Evolutionary conservation across 2,113 vertebrate species (phyloP), one percentile per base, ranked within the genome.

Genomic region (Sinocyclocheilus maitianheensis): DNA sequence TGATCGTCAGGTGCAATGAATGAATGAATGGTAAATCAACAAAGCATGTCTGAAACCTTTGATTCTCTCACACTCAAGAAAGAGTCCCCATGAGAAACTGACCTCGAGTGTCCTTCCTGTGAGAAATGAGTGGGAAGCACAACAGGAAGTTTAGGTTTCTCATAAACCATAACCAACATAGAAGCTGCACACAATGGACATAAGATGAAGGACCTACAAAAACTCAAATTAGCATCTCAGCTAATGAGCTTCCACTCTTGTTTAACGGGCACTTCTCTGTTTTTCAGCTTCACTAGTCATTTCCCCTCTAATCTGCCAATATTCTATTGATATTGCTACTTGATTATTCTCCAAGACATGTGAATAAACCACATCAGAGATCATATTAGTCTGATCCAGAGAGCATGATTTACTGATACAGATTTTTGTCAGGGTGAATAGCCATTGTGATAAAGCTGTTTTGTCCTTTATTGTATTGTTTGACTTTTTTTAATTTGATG

Each of bases 121-220:
- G 84, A 83, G 87, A 88, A 86, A 84, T 14, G 80, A 79, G 84
- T 83, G 80, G 84, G 65, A 62, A 53, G 53, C 3, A 22, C 26
- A 20, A 58, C 18, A 13, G 75, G 65, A 86, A 86, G 80, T 37
- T 88, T 40, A 86, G 72, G 46, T 62, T 75, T 84, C 87, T 80
- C 75, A 84, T 80, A 62, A 26, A 51, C 71, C 13, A 22, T 67
- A 55, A 65, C 62, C 26, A 63, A 78, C 48, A 88, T 51, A 83
- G 34, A 69, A 74, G 16, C 4, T 20, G 1, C 30, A 60, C 55
- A 69, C 26, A 63, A 80, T 74, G 40, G 18, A 34, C n/a, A 14
- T 10, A 24, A 58, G 43, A 55, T 22, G 3, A 30, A 84, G 51
- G 37, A 43, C 11, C 14, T 34, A 34, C 4, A 55, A 26, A 24